Base-by-base conservation (phyloP, 92 coral and sea anemone genomes). In the Epizoanthus scotinus region DNA sequence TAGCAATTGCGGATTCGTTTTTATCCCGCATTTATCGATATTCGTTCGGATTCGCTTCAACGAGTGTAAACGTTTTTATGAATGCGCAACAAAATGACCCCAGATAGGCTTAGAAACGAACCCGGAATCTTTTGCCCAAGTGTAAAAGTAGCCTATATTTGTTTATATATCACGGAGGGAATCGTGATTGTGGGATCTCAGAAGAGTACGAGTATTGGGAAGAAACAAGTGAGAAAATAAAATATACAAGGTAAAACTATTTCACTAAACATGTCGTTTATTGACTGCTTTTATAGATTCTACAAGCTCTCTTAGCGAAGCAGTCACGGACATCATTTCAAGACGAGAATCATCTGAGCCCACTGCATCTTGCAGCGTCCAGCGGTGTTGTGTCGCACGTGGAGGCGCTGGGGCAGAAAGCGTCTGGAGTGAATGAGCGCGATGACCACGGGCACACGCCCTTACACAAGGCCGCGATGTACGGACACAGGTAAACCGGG, bases 291-390 rank as follows among this genome's bases (percentile, higher is more conserved):
- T 61, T 66, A 22, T 63, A 91, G 97, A 84, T 92, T 70, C 78
- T 92, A 20, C 82, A 84, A 29, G 78, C 86, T 0, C 59, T 90
- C 53, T 54, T 92, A 22, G 70, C 89, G 59, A 89, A 87, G 25
- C 94, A 92, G 63, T 40, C 78, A 19, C 85, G 80, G 13, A 56
- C 78, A 31, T 67, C 84, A 53, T 92, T 87, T 59, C 89, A 83
- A 68, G 97, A 92, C 64, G 94, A 90, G 78, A 84, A 82, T 59
- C 91, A 92, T 18, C 86, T 84, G 68, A 89, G 90, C 29, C 94
- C 97, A 21, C 82, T 92, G n/a, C 93, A 92, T 50, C 91, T 92
- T 14, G 97, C 97, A 2, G 91, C 93, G 18, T 90, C 83, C 67
- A 38, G 83, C 52, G 85, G 91, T 25, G 63, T 86, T 12, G 87